Evolutionary conservation across 2,797 vertebrate species (phyloP).

Genomic region (Oreonectes daqikongensis): DNA sequence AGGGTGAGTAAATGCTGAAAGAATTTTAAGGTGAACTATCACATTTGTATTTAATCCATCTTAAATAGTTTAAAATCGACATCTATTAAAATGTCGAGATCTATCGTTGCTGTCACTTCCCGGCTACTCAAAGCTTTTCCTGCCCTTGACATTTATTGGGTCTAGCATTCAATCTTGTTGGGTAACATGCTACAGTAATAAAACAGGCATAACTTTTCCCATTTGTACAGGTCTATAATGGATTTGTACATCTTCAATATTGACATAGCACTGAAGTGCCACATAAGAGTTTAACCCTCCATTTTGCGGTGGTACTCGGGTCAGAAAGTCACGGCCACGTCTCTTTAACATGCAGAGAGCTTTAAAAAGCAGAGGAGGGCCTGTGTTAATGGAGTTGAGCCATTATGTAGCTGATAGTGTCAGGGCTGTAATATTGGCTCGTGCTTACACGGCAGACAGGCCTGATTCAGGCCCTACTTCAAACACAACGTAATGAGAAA

Average conservation of each 20-base stretch:
- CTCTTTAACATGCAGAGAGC: slow-evolving; percentile 37
- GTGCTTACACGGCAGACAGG: slow-evolving; percentile 22
- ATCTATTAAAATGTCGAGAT: background rate
- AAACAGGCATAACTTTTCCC: background rate
- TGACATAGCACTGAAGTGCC: slow-evolving; percentile 15
- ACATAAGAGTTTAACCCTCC: slow-evolving; percentile 34
- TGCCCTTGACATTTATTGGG: slow-evolving; percentile 1
- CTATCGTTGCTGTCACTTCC: background rate
- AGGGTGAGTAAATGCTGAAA: too few species aligned
- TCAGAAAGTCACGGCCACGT: slow-evolving; percentile 43
- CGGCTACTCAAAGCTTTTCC: background rate
- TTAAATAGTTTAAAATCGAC: background rate
- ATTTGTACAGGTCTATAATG: slow-evolving; percentile 22
- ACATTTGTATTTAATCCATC: background rate
- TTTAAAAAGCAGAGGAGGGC: slow-evolving; percentile 32
- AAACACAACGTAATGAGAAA: slow-evolving; percentile 36
- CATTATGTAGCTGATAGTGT: slow-evolving; percentile 47
- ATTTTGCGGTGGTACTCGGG: slow-evolving; percentile 36
- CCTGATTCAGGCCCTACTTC: slow-evolving; percentile 40
- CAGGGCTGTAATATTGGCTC: slow-evolving; percentile 34
- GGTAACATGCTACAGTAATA: background rate
- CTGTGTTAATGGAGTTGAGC: slow-evolving; percentile 50
- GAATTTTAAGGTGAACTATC: too few species aligned
- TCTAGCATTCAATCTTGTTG: slow-evolving; percentile 5
- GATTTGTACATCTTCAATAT: slow-evolving; percentile 23